These are phyloP conservation scores for Dasysyrphus albostriatus DNA, from an alignment of 2,888 invertebrate species.

Conservation along the genomic window DNA sequence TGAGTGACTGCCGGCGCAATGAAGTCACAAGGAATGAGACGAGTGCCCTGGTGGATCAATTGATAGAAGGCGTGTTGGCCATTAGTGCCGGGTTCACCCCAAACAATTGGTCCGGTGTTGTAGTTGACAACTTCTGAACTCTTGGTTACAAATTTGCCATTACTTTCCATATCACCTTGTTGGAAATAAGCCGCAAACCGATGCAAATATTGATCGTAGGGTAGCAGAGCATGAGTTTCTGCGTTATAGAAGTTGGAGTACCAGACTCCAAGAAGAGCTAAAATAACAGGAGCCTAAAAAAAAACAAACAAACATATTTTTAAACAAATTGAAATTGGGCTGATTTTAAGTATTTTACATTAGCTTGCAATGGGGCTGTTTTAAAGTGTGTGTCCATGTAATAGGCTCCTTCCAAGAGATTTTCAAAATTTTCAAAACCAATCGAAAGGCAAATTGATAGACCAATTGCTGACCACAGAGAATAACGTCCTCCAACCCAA, in stretches of 20 bases:
- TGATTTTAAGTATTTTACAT: slow-evolving; percentile 86
- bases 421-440: slow-evolving; percentile 97
- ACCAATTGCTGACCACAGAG: slow-evolving; percentile 99
- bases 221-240: slow-evolving; percentile 97
- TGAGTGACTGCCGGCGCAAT: slow-evolving; percentile 96
- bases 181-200: slow-evolving; percentile 99
- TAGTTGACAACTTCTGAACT: slow-evolving; percentile 85
- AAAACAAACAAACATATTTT: slow-evolving; percentile 55
- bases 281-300: slow-evolving; percentile 93
- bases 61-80: slow-evolving; percentile 99
- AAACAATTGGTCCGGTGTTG: slow-evolving; percentile 84
- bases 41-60: slow-evolving; percentile 94
- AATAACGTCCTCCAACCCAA: slow-evolving; percentile 99
- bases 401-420: slow-evolving; percentile 95
- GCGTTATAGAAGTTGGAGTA: slow-evolving; percentile 97
- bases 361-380: slow-evolving; percentile 93
- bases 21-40: slow-evolving; percentile 98
- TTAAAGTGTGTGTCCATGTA: slow-evolving; percentile 97
- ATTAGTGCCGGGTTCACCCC: slow-evolving; percentile 99
- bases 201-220: slow-evolving; percentile 99
- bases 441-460: slow-evolving; percentile 96
- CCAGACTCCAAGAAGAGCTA: slow-evolving; percentile 96
- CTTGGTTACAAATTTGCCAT: slow-evolving; percentile 96
- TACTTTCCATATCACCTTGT: slow-evolving; percentile 99
- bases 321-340: not conserved